Evolutionary conservation across 2,113 vertebrate genomes (phyloP), one percentile per base, ranked within the genome.

Genomic region (Oreochromis aureus): DNA sequence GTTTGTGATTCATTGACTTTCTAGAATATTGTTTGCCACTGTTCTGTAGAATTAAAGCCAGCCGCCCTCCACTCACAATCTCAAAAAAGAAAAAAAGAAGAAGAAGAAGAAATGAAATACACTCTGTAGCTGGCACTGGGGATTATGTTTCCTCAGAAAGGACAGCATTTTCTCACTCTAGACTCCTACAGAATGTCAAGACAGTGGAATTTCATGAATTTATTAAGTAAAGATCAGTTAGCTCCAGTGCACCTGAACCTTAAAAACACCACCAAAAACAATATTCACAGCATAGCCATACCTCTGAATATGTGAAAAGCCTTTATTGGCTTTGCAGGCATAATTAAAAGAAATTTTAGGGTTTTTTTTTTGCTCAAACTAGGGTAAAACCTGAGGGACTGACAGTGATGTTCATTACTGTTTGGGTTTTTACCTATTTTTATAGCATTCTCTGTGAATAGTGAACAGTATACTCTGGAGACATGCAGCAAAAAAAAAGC

Each of bases 71-170:
- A 82, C 91, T 89, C 88, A 83, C 81, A 73, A 84, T 83, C 84
- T 76, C 53, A 46, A 86, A 82, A 81, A 59, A 59, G 66, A 41
- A 22, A 69, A 41, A 1, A 15, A 81, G 76, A 83, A 58, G 54
- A 86, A 88, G 12, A 44, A 48, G 24, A 90, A 58, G 41, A 32
- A 82, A 82, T 44, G 46, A 78, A 53, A 78, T 76, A 46, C 69
- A 83, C 82, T 81, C 44, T 89, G 73, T 83, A 84, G 81, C 80
- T 87, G 83, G 86, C 27, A 10, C 83, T 44, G 51, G 83, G 91
- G 89, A 92, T 92, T 92, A 92, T 85, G 86, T 90, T 86, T 90
- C 88, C 85, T 82, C 86, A 84, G 86, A 88, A 87, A 86, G 81
- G 89, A 89, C 66, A 58, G 83, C 34, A 78, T 83, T 85, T 90